These are phyloP conservation scores for Lepidurus arcticus DNA, from an alignment of 1,140 invertebrate species.

Conservation along the genomic window DNA sequence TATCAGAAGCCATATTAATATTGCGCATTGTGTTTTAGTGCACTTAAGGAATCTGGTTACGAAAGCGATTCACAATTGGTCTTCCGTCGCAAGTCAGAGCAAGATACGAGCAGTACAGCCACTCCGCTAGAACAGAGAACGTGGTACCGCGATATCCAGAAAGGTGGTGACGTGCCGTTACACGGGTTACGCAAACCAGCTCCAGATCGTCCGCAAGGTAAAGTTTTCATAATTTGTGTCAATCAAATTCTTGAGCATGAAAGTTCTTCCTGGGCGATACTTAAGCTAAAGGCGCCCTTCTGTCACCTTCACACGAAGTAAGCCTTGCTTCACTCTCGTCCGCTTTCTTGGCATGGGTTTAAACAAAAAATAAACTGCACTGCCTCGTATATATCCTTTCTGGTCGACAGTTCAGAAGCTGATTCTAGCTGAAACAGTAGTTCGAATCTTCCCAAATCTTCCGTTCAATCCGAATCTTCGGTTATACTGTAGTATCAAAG, in stretches of 20 bases:
- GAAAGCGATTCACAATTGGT: constrained; percentile 83
- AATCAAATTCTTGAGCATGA: not conserved
- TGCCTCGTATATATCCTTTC: too few species aligned
- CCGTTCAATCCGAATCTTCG: not conserved
- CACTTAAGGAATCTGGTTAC: constrained; percentile 80
- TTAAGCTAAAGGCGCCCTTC: constrained; percentile 7
- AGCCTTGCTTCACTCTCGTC: too few species aligned
- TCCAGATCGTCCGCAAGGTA: constrained; percentile 78
- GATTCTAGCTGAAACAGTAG: not conserved
- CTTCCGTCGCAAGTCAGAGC: constrained; percentile 61
- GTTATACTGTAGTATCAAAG: too few species aligned
- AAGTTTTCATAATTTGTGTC: constrained; percentile 39
- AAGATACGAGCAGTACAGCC: constrained; percentile 55
- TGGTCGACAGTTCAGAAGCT: not conserved
- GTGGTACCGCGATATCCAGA: constrained; percentile 77
- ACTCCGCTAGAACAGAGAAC: constrained; percentile 71
- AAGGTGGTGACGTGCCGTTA: constrained; percentile 83
- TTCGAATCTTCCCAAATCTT: constrained; percentile 12
- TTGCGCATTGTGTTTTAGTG: constrained; percentile 49
- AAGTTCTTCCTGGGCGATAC: not conserved
- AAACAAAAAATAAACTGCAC: too few species aligned
- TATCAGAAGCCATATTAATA: not conserved
- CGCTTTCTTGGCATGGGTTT: too few species aligned
- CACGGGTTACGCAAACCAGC: constrained; percentile 79
- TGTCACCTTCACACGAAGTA: not conserved